phyloP scores from a whole-genome alignment of 2,888 invertebrate genomes.

The Sphaerophoria rueppellii region DNA sequence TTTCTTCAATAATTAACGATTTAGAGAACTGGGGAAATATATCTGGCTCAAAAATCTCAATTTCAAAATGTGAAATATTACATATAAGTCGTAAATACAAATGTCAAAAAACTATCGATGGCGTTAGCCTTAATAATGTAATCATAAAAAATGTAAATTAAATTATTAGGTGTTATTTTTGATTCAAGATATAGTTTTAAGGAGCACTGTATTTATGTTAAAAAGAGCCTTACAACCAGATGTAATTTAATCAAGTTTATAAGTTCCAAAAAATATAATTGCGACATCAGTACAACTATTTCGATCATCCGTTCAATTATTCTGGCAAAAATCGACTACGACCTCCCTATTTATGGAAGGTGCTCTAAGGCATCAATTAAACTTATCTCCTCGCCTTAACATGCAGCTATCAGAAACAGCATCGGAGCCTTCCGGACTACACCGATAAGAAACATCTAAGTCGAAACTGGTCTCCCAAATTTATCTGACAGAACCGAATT shows the following conservation, averaged over 20 bases:
- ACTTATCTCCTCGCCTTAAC: background rate
- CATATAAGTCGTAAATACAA: background rate
- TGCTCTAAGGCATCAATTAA: background rate
- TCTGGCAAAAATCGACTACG: constrained; percentile 15
- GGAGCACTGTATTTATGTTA: background rate
- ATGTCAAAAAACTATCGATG: background rate
- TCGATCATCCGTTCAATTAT: no score
- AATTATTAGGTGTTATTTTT: no score
- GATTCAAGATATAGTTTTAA: constrained; percentile 3
- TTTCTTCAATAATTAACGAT: background rate
- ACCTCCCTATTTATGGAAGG: background rate
- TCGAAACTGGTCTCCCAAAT: background rate
- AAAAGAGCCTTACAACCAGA: no score
- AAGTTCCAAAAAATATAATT: no score
- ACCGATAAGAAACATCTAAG: background rate
- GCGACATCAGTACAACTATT: no score
- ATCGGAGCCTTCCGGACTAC: background rate
- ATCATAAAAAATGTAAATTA: background rate
- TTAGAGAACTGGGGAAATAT: no score
- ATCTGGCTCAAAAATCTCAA: no score
- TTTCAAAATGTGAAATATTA: constrained; percentile 2
- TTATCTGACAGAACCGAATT: no score
- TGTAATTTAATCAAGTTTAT: no score
- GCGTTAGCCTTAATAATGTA: no score
- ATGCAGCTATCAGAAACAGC: background rate